These are phyloP conservation scores for Kryptolebias marmoratus DNA, from an alignment of 2,113 vertebrate genomes.

Conservation along the genomic window DNA sequence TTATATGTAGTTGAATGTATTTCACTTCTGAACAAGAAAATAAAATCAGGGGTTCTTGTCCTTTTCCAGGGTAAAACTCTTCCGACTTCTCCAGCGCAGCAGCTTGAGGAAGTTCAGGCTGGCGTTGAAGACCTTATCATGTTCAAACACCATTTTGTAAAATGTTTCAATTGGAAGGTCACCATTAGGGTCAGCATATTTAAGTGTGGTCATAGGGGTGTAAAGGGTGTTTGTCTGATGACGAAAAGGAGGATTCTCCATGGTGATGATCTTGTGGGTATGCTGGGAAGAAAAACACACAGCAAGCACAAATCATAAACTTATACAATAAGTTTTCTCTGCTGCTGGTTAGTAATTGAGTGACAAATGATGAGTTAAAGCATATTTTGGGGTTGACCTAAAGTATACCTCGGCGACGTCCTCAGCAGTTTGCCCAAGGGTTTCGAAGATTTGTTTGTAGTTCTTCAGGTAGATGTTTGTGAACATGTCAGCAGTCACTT, in stretches of 20 bases:
- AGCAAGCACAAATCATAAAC: not conserved
- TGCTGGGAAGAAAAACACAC: conserved; percentile 76
- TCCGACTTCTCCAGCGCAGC: conserved; percentile 86
- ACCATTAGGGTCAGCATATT: conserved; percentile 86
- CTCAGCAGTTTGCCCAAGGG: conserved; percentile 84
- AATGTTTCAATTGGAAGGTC: conserved; percentile 88
- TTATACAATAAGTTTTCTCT: not conserved
- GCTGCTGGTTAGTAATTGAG: not conserved
- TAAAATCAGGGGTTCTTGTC: conserved; percentile 49
- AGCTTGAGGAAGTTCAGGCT: conserved; percentile 89
- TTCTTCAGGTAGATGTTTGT: conserved; percentile 86
- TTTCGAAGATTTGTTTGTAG: conserved; percentile 86
- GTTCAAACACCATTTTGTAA: conserved; percentile 90
- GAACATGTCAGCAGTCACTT: conserved; percentile 87
- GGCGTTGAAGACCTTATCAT: conserved; percentile 87
- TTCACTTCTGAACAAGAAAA: not conserved
- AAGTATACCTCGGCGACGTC: conserved; percentile 84
- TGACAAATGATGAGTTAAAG: no score
- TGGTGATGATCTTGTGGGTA: conserved; percentile 84
- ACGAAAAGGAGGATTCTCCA: conserved; percentile 86
- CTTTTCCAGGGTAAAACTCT: conserved; percentile 82
- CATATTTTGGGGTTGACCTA: not conserved
- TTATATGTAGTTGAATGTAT: not conserved
- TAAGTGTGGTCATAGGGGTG: conserved; percentile 88
- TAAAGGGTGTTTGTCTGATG: conserved; percentile 88